These are phyloP conservation scores for Falco peregrinus DNA, from an alignment of 2,797 vertebrate genomes.

Conservation along the genomic window DNA sequence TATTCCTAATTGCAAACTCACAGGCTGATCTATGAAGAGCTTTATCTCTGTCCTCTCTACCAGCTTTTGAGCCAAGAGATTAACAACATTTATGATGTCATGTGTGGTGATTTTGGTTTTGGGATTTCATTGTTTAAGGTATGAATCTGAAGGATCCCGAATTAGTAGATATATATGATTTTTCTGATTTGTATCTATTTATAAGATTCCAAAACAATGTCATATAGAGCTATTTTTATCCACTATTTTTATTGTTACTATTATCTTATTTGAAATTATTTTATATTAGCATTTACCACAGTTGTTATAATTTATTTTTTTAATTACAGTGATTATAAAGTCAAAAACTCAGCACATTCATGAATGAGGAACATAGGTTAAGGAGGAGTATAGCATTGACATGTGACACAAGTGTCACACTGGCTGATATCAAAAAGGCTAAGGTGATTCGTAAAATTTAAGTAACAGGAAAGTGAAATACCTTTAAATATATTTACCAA, in stretches of 20 bases:
- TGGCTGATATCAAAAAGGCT: background rate
- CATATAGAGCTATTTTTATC: background rate
- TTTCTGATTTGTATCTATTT: background rate
- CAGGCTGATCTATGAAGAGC: background rate
- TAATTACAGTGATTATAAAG: background rate
- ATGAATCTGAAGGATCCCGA: background rate
- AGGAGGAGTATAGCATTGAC: background rate
- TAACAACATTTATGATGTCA: background rate
- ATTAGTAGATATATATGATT: background rate
- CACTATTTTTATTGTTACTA: background rate
- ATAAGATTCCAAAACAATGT: background rate
- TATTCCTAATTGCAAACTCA: background rate
- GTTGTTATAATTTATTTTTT: background rate
- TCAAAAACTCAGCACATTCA: background rate
- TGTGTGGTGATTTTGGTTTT: background rate
- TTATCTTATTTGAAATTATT: background rate
- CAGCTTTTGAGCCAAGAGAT: background rate
- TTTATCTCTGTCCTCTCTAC: background rate
- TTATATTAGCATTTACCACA: background rate
- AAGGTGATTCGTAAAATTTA: background rate
- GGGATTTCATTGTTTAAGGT: background rate
- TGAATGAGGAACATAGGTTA: background rate
- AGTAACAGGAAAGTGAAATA: background rate
- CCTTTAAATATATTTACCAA: background rate
- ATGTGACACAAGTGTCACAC: background rate